Evolutionary conservation across 2,888 invertebrate species (phyloP).

Genomic region (Eupithecia inturbata): DNA sequence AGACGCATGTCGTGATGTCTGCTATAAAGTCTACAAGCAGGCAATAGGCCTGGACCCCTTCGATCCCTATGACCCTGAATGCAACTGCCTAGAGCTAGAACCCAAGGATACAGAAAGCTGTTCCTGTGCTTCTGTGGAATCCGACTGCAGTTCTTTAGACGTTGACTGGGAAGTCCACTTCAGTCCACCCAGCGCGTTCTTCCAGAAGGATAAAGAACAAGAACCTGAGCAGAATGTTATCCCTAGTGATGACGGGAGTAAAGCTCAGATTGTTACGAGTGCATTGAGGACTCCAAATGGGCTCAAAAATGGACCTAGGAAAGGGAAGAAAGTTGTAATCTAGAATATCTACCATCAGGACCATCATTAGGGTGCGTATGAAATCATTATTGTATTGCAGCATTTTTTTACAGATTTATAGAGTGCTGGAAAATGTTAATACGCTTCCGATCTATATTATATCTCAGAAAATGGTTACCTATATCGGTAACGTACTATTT

Average conservation of each 20-base stretch:
- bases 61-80: constrained; percentile 52
- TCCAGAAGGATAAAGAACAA: constrained; percentile 6
- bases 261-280: not conserved
- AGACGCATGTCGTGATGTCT: constrained; percentile 63
- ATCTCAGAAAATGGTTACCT: not conserved
- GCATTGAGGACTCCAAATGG: not conserved
- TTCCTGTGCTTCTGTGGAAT: constrained; percentile 52
- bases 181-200: constrained; percentile 61
- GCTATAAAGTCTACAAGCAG: constrained; percentile 62
- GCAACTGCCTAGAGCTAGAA: constrained; percentile 43
- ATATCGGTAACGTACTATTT: not conserved
- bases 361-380: not conserved
- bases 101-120: constrained; percentile 47
- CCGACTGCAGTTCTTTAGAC: constrained; percentile 66
- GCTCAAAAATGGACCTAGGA: not conserved
- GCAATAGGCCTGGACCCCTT: constrained; percentile 58
- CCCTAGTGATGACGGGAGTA: not conserved
- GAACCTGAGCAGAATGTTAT: not conserved
- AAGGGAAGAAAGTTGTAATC: not conserved
- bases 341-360: not conserved
- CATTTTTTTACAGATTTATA: not conserved
- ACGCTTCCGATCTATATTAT: not conserved
- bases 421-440: not conserved
- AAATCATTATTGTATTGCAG: not conserved
- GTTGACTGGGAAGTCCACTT: constrained; percentile 76